These are phyloP conservation scores for Aphis craccivora DNA, from an alignment of 1,140 invertebrate genomes.

Conservation along the genomic window DNA sequence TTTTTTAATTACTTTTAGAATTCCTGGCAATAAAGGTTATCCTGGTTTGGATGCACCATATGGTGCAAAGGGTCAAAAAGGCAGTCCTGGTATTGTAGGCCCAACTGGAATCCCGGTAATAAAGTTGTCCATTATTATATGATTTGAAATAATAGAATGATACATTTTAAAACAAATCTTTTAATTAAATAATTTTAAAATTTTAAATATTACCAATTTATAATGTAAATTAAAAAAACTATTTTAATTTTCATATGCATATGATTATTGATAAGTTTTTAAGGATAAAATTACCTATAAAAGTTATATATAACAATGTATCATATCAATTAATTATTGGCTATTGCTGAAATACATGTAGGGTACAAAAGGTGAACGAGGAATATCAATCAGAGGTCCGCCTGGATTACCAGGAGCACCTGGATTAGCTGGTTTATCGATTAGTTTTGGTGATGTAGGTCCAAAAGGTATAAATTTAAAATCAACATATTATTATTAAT, in stretches of 20 bases:
- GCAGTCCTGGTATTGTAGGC: conserved; percentile 46
- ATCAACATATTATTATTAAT: background rate
- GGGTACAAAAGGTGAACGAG: conserved; percentile 57
- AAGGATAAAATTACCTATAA: background rate
- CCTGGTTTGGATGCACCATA: background rate
- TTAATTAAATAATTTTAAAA: background rate
- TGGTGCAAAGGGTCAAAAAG: conserved; percentile 55
- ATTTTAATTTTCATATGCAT: background rate
- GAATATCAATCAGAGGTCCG: conserved; percentile 58
- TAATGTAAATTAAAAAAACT: background rate
- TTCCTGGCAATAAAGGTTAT: conserved; percentile 25
- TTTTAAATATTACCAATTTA: background rate
- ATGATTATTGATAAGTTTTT: background rate
- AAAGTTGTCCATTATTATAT: background rate
- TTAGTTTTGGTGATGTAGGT: conserved; percentile 62
- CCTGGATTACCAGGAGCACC: conserved; percentile 61
- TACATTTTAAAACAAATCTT: background rate
- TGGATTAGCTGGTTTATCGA: conserved; percentile 62
- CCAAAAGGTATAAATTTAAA: conserved; percentile 61
- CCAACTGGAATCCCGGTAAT: conserved; percentile 24
- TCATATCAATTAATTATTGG: background rate
- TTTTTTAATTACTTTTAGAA: conserved; percentile 27
- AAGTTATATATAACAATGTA: background rate
- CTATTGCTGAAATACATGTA: background rate
- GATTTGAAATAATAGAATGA: background rate